Percentiles rank a stretch among this genome's conserved stretches.
These are phyloP conservation scores for Phenganax subtilis DNA, from an alignment of 92 coral and sea anemone species.

Conservation along the genomic window DNA sequence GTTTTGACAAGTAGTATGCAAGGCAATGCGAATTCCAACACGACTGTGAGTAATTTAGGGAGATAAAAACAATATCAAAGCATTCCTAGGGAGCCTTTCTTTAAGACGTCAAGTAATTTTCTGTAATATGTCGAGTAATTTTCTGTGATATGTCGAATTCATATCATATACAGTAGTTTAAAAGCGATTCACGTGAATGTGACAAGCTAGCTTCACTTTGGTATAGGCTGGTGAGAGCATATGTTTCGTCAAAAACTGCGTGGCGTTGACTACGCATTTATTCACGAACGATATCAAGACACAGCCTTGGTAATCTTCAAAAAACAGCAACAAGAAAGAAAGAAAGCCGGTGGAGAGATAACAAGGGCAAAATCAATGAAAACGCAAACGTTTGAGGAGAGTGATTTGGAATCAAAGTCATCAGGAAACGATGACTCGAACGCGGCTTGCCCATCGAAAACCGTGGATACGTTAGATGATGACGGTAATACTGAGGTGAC, in stretches of 20 bases:
- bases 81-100: background rate
- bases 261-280: conserved; percentile 40
- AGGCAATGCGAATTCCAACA: background rate
- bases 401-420: too few relatives aligned
- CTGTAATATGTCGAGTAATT: background rate
- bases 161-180: background rate
- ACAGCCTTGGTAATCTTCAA: conserved; percentile 57
- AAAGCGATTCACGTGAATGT: too few relatives aligned
- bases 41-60: background rate
- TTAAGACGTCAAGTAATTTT: background rate
- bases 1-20: background rate
- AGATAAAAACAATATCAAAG: background rate
- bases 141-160: background rate
- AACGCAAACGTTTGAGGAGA: background rate
- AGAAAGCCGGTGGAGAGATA: background rate
- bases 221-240: background rate
- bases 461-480: background rate
- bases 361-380: background rate
- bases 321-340: conserved; percentile 44
- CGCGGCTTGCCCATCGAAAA: background rate
- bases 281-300: conserved; percentile 67
- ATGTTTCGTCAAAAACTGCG: conserved; percentile 14
- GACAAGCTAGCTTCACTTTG: too few relatives aligned
- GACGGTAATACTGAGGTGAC: background rate
- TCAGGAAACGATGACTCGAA: background rate